Evolutionary conservation across 1,140 invertebrate genomes (phyloP).

Genomic region (Argopecten irradians): DNA sequence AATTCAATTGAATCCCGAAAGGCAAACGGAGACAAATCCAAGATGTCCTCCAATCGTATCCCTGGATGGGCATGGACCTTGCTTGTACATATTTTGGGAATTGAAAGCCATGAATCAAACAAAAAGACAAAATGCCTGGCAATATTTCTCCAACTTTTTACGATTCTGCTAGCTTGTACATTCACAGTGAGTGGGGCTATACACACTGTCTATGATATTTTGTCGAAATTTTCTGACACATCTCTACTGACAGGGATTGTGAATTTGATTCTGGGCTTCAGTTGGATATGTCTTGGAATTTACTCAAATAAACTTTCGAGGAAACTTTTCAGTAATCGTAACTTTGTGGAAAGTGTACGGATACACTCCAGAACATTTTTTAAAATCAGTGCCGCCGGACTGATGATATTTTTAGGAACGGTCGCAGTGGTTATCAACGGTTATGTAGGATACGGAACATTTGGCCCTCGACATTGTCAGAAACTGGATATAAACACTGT

Average conservation of each 20-base stretch:
- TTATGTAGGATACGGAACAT: constrained; percentile 59
- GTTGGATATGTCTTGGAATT: constrained; percentile 72
- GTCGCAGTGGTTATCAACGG: constrained; percentile 61
- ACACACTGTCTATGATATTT: constrained; percentile 73
- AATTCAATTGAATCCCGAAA: constrained; percentile 32
- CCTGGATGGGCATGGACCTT: constrained; percentile 64
- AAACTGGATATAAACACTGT: constrained; percentile 64
- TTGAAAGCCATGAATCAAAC: constrained; percentile 58
- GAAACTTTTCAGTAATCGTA: constrained; percentile 72
- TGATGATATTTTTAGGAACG: constrained; percentile 65
- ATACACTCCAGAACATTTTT: constrained; percentile 77
- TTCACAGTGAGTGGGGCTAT: constrained; percentile 65
- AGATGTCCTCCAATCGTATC: constrained; percentile 55
- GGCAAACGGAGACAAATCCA: neutral
- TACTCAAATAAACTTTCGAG: constrained; percentile 72
- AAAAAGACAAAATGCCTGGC: constrained; percentile 63
- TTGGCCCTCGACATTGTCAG: constrained; percentile 61
- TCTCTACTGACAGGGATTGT: constrained; percentile 72
- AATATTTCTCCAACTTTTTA: constrained; percentile 68
- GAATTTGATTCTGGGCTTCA: constrained; percentile 69
- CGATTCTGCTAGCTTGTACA: constrained; percentile 61
- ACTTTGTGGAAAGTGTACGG: constrained; percentile 75
- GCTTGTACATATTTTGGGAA: constrained; percentile 61
- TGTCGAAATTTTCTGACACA: constrained; percentile 68
- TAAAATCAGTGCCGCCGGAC: constrained; percentile 68